Evolutionary conservation across 2,888 invertebrate species (phyloP), one percentile per base, ranked within the genome.

Genomic region (Xestoiulus laeticollis): DNA sequence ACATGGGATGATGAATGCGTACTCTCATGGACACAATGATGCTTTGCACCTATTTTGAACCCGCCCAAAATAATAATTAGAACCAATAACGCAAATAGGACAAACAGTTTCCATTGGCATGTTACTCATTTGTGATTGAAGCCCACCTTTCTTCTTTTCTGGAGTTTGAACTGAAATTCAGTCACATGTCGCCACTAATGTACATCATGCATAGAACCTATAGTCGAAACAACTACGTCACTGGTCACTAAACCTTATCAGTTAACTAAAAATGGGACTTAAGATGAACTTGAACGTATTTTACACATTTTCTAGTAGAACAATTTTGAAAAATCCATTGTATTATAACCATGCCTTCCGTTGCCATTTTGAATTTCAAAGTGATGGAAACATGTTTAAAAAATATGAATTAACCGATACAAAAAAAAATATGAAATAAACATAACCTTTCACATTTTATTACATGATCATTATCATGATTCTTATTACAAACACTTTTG

Each of bases 11-110:
- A 68, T 68, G 68, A 68, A 68, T 68, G 68, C 68, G 10, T 68
- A 26, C 68, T 26, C 26, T 2, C 68, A 26, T 26, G 26, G 68
- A 68, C 68, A 68, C 68, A 26, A 26, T 68, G 68, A 26, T 26
- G 68, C n/a, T 59, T 26, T 68, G 68, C 26, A 68, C 32, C 10
- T n/a, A 22, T 84, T 84, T 84, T 33, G 84, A 38, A 38, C 84
- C 84, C 84, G 84, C 84, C 84, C 84, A 84, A 84, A 33, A 38
- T 33, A 33, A 84, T 84, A 33, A 84, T 84, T 38, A 84, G 38
- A 84, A 84, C 84, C 84, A 84, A 84, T 84, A 84, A 68, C 26
- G 26, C 68, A 68, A 84, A 84, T 84, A 84, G 84, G 84, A 43
- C 32, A 32, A n/a, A 32, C 33, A 33, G 84, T 84, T 84, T 19